phyloP scores from a whole-genome alignment of 2,888 invertebrate species.

The Dysmachus trigonus region DNA sequence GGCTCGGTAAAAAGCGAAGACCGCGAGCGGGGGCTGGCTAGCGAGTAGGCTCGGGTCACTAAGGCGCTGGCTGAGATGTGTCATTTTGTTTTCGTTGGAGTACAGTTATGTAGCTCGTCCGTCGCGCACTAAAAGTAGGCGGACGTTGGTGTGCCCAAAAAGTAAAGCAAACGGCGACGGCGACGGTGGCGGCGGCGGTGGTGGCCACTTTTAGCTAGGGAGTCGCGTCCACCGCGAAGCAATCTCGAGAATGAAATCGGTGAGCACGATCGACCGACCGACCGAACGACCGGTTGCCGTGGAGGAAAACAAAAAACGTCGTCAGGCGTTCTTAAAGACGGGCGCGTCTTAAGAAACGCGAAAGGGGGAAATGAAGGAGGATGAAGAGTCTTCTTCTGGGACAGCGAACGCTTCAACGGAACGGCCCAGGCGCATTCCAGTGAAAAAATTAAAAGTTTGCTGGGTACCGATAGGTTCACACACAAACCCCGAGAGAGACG shows the following conservation, averaged over 20 bases:
- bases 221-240: constrained; percentile 10
- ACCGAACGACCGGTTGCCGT: constrained; percentile 22
- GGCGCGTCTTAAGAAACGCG: neutral
- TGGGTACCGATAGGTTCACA: constrained; percentile 42
- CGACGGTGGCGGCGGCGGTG: too few relatives aligned
- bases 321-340: neutral
- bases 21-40: neutral
- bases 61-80: constrained; percentile 24
- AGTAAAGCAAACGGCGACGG: neutral
- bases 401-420: neutral
- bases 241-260: constrained; percentile 20
- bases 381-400: constrained; percentile 28
- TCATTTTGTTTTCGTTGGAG: constrained; percentile 44
- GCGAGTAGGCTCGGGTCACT: constrained; percentile 13
- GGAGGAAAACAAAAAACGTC: constrained; percentile 10
- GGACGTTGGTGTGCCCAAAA: neutral
- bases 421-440: constrained; percentile 14
- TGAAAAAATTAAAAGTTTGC: constrained; percentile 29
- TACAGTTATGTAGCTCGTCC: constrained; percentile 41
- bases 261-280: too few relatives aligned
- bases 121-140: constrained; percentile 28
- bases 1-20: neutral
- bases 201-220: constrained; percentile 9
- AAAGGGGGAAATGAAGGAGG: constrained; percentile 25
- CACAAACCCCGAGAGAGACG: constrained; percentile 40